phyloP scores from a whole-genome alignment of 2,797 vertebrate genomes.

The Esox lucius region DNA sequence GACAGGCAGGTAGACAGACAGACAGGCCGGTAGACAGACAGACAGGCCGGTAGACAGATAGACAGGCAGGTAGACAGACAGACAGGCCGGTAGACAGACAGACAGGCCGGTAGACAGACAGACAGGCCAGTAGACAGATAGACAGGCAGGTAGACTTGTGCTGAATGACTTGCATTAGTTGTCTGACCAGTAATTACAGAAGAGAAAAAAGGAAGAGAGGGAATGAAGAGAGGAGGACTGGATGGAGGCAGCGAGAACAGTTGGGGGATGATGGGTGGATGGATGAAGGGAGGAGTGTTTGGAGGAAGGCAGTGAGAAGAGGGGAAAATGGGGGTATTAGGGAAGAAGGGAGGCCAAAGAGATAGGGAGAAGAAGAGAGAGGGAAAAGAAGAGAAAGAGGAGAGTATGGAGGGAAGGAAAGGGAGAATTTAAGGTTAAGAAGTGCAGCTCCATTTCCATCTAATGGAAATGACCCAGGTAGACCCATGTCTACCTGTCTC shows the following conservation, averaged over 20 bases:
- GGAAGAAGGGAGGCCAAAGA: conserved; percentile 2
- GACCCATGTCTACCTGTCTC: no score
- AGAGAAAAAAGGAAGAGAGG: conserved; percentile 9
- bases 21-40: no score
- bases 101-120: no score
- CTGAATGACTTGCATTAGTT: not conserved
- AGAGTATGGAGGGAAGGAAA: not conserved
- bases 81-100: no score
- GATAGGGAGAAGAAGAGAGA: not conserved
- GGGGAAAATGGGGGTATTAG: conserved; percentile 23
- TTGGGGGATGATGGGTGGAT: conserved; percentile 4
- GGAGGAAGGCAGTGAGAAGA: conserved; percentile 3
- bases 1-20: not conserved
- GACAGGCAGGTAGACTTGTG: no score
- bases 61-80: no score
- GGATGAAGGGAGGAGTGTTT: not conserved
- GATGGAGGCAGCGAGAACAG: not conserved
- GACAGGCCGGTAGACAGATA: no score
- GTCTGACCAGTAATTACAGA: conserved; percentile 33
- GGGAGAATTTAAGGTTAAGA: not conserved
- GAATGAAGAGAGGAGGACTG: conserved; percentile 19
- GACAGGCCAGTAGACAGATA: no score
- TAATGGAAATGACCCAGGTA: no score
- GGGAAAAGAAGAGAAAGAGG: not conserved
- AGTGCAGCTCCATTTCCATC: no score